These are phyloP conservation scores for Crotalus horridus DNA, from an alignment of 2,113 vertebrate genomes.

Conservation along the genomic window DNA sequence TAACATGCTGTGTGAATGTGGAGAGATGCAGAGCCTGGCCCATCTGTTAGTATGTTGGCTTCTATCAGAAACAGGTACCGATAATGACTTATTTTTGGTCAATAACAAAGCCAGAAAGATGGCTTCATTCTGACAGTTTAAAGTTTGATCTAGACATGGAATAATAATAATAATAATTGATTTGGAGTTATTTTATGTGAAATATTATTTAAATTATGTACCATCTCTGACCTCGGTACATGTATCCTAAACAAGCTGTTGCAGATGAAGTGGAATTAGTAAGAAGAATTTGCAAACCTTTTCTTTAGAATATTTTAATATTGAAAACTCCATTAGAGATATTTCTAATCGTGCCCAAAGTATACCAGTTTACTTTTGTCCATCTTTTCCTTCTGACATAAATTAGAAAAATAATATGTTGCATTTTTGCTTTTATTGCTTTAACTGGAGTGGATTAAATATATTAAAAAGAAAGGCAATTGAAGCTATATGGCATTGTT, in stretches of 20 bases:
- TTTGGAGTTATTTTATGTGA: background rate
- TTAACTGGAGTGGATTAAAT: slow-evolving; percentile 41
- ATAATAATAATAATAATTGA: background rate
- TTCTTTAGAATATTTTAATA: background rate
- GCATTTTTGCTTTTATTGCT: slow-evolving; percentile 34
- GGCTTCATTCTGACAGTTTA: too few relatives aligned
- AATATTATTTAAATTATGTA: background rate
- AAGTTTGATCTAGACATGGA: too few relatives aligned
- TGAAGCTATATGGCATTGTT: background rate
- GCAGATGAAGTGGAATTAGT: background rate
- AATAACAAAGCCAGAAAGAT: background rate
- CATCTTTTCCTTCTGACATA: background rate
- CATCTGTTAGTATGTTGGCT: background rate
- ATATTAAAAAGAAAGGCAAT: slow-evolving; percentile 4
- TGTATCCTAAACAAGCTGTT: background rate
- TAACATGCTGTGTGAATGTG: too few relatives aligned
- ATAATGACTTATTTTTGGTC: background rate
- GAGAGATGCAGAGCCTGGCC: too few relatives aligned
- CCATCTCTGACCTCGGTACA: background rate
- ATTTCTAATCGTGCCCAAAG: background rate
- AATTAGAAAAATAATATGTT: slow-evolving; percentile 32
- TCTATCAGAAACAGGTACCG: background rate
- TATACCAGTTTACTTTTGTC: background rate
- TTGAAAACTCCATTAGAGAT: background rate
- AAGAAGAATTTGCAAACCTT: background rate